These are phyloP conservation scores for Drosophila lowei DNA, from an alignment of 1,140 invertebrate genomes.

Conservation along the genomic window DNA sequence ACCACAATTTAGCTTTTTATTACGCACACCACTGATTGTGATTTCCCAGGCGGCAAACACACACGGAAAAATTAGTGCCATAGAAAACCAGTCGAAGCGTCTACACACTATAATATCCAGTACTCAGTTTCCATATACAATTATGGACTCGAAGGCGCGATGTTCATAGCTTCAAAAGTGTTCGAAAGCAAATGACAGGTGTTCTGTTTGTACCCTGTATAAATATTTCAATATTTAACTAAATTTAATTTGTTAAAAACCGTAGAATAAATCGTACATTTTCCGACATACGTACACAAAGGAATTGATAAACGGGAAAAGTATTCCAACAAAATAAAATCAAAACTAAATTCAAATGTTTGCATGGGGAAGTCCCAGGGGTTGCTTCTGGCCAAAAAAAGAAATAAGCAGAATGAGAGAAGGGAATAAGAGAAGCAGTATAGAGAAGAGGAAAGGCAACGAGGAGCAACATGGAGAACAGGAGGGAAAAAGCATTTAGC, in stretches of 20 bases:
- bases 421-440: too few species aligned
- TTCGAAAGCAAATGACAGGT: too few species aligned
- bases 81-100: neutral
- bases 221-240: constrained; percentile 1
- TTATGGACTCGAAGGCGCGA: too few species aligned
- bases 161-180: too few species aligned
- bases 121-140: too few species aligned
- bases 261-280: constrained; percentile 36
- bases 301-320: constrained; percentile 58
- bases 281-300: constrained; percentile 35
- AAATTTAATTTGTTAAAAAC: constrained; percentile 26
- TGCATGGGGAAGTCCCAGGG: constrained; percentile 30
- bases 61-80: neutral
- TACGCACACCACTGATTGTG: constrained; percentile 28
- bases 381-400: constrained; percentile 19
- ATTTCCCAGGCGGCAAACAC: constrained; percentile 26
- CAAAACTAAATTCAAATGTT: constrained; percentile 46
- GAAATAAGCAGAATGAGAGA: neutral
- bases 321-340: constrained; percentile 42
- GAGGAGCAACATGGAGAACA: too few species aligned
- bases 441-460: too few species aligned
- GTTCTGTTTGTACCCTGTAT: too few species aligned
- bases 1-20: constrained; percentile 19
- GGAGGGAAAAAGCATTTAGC: constrained; percentile 42
- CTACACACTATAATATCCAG: too few species aligned